These are phyloP conservation scores for Crotalus viridis DNA, from an alignment of 2,113 vertebrate genomes.

Conservation along the genomic window DNA sequence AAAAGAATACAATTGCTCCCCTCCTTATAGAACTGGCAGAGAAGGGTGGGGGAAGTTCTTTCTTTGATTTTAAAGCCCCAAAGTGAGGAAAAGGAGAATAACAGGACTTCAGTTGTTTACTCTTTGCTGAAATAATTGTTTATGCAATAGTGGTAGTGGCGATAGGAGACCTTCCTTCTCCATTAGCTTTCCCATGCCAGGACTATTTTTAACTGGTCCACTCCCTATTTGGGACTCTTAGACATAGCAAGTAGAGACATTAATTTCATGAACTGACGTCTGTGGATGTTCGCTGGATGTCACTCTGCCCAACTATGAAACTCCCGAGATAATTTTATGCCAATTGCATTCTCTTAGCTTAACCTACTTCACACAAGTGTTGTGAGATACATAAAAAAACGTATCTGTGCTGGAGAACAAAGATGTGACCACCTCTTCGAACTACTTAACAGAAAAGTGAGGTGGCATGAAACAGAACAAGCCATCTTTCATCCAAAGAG, in stretches of 20 bases:
- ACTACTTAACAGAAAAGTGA: not conserved
- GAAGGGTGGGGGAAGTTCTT: not conserved
- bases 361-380: not conserved
- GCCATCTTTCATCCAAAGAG: not conserved
- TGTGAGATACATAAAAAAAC: not conserved
- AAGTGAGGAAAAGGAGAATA: not conserved
- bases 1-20: not conserved
- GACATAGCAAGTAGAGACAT: constrained; percentile 20
- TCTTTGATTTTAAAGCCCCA: not conserved
- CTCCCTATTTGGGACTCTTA: not conserved
- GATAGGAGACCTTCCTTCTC: not conserved
- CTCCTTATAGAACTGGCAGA: not conserved
- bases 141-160: not conserved
- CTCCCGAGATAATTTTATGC: too few species aligned
- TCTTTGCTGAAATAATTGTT: constrained; percentile 2
- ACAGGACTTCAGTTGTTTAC: constrained; percentile 13
- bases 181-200: not conserved
- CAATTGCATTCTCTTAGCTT: not conserved
- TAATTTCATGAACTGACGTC: not conserved
- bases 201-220: not conserved
- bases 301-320: not conserved
- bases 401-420: not conserved
- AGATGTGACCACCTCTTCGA: not conserved
- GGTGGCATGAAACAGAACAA: not conserved
- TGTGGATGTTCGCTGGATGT: not conserved